Evolutionary conservation across 2,888 invertebrate genomes (phyloP).

Genomic region (Habroteleia sp.): DNA sequence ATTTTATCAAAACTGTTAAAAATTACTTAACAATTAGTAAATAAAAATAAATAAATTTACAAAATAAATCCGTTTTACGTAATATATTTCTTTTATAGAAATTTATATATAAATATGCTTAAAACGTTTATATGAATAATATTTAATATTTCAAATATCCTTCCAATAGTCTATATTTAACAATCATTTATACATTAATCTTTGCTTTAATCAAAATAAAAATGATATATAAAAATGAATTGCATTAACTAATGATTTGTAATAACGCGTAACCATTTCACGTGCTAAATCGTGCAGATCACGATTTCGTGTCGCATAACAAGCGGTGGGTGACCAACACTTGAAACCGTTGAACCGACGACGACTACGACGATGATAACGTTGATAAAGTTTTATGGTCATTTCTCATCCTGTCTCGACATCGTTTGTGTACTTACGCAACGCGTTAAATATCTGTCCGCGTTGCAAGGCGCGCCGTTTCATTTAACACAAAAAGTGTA

Average conservation of each 20-base stretch:
- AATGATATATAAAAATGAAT: slow-evolving; percentile 9
- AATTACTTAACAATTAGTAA: no score
- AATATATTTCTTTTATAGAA: no score
- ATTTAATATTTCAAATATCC: no score
- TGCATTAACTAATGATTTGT: slow-evolving; percentile 11
- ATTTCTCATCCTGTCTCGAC: slow-evolving; percentile 74
- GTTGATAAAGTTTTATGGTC: slow-evolving; percentile 76
- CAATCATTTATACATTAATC: not conserved
- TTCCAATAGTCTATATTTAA: no score
- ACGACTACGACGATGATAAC: slow-evolving; percentile 72
- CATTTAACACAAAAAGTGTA: slow-evolving; percentile 27
- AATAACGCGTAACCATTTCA: slow-evolving; percentile 20
- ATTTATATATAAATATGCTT: no score
- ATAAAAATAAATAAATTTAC: no score
- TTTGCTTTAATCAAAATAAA: not conserved
- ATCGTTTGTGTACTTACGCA: slow-evolving; percentile 22
- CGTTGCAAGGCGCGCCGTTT: slow-evolving; percentile 18
- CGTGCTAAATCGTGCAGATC: slow-evolving; percentile 43
- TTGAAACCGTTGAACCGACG: slow-evolving; percentile 74
- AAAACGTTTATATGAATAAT: no score
- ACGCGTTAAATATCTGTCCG: slow-evolving; percentile 11
- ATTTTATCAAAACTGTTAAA: no score
- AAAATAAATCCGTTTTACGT: no score
- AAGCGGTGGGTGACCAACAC: slow-evolving; percentile 72
- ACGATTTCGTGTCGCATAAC: slow-evolving; percentile 68